Evolutionary conservation across 2,113 vertebrate genomes (phyloP).

Genomic region (Eupsittula cactorum): DNA sequence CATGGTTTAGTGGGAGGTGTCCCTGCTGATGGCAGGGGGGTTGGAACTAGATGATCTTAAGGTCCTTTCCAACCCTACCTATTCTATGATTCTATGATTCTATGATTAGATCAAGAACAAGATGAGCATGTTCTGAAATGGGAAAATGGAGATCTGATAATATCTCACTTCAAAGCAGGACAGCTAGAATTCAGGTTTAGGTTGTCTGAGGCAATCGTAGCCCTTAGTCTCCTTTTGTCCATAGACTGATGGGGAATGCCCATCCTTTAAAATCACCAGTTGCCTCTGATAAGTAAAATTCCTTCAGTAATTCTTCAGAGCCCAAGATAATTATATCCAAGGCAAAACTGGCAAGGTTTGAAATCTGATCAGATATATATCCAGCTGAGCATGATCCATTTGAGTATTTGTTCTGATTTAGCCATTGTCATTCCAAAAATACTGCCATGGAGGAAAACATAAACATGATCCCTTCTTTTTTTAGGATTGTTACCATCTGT

Average conservation of each 20-base stretch:
- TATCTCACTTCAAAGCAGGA: not conserved
- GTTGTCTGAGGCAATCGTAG: not conserved
- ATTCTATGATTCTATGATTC: no score
- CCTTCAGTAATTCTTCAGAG: not conserved
- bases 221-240: not conserved
- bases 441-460: slow-evolving; percentile 55
- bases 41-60: no score
- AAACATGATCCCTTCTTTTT: slow-evolving; percentile 63
- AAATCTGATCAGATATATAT: slow-evolving; percentile 45
- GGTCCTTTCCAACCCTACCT: no score
- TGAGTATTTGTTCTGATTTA: slow-evolving; percentile 53
- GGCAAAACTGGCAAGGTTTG: slow-evolving; percentile 10
- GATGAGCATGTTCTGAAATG: not conserved
- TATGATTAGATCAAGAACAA: not conserved
- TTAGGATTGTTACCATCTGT: slow-evolving; percentile 52
- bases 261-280: slow-evolving; percentile 20
- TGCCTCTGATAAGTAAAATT: slow-evolving; percentile 21
- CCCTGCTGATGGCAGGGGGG: no score
- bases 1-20: no score
- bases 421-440: slow-evolving; percentile 64
- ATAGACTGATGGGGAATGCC: not conserved
- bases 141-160: not conserved
- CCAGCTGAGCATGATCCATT: slow-evolving; percentile 18
- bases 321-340: slow-evolving; percentile 34
- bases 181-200: not conserved